Evolutionary conservation across 2,888 invertebrate genomes (phyloP), one percentile per base, ranked within the genome.

Genomic region (Acleris cristana): DNA sequence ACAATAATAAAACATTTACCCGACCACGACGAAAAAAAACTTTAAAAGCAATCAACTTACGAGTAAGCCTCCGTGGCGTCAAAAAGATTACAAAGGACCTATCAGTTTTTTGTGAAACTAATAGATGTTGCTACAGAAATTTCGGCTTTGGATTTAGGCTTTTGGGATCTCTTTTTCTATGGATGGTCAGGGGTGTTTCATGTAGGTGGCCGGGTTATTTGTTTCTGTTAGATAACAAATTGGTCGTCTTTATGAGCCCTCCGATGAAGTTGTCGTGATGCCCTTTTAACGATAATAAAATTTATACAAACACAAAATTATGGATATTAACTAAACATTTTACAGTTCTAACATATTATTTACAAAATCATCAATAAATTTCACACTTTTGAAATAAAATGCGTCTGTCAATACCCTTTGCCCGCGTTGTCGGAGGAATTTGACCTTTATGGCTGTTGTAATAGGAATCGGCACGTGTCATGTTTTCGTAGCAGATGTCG

Each of bases 51-150:
- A 92, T 92, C 92, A 92, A 90, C 85, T 87, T 78, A 75, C 67
- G 79, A 83, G 81, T 90, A 82, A 90, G 85, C 86, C 86, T 84
- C 84, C 73, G 77, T 90, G 92, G 92, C 92, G 92, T 92, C 92
- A 90, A 87, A 77, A 81, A 86, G 89, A 90, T 92, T 90, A 91
- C 90, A 90, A 88, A 85, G 85, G 88, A 89, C 85, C 89, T 91
- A 90, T 89, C 89, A 87, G 86, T 84, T 87, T 89, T 89, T 88
- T 87, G 81, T 83, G 70, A 65, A 23, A 23, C 61, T 45, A 65
- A 72, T 64, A 61, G 55, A 58, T 68, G 63, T 44, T n/a, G 53
- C 56, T 72, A 65, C 45, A 64, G 61, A 45, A 73, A 72, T 69
- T 72, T 71, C 69, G 76, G 74, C 75, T 76, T 71, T 81, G 77